Evolutionary conservation across 92 coral and sea anemone genomes (phyloP).

Genomic region (Actinostola sp.): DNA sequence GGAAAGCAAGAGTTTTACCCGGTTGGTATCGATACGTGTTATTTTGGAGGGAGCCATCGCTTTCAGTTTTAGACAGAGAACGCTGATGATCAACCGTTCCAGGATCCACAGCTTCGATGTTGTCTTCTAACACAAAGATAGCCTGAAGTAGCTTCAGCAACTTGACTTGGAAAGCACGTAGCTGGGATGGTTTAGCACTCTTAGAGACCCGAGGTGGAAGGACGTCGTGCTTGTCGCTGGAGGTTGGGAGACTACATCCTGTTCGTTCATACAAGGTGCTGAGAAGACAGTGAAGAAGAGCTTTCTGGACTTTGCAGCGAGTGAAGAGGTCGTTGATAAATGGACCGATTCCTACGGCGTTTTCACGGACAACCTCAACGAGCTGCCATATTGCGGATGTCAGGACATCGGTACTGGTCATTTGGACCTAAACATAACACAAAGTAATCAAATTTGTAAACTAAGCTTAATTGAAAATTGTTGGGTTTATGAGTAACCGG

Average conservation of each 20-base stretch:
- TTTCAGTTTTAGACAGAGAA: slow-evolving; percentile 67
- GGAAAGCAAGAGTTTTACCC: slow-evolving; percentile 80
- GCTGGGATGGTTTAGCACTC: slow-evolving; percentile 45
- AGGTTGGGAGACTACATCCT: slow-evolving; percentile 40
- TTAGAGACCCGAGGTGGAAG: slow-evolving; percentile 28
- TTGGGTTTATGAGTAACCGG: no score
- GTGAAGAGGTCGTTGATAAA: slow-evolving; percentile 91
- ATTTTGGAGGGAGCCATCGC: slow-evolving; percentile 52
- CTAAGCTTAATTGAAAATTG: no score
- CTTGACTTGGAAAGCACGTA: slow-evolving; percentile 72
- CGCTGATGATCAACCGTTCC: slow-evolving; percentile 57
- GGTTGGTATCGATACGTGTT: slow-evolving; percentile 79
- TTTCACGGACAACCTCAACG: slow-evolving; percentile 89
- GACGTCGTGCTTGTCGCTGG: slow-evolving; percentile 14
- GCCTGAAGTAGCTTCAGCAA: slow-evolving; percentile 86
- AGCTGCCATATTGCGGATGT: slow-evolving; percentile 87
- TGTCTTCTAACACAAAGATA: slow-evolving; percentile 82
- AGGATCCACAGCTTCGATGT: slow-evolving; percentile 65
- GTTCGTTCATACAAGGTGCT: slow-evolving; percentile 78
- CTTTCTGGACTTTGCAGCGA: slow-evolving; percentile 97
- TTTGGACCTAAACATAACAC: slow-evolving; percentile 53
- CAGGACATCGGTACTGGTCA: slow-evolving; percentile 85
- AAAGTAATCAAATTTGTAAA: background rate
- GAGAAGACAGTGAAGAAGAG: slow-evolving; percentile 88
- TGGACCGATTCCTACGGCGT: slow-evolving; percentile 92